Base-by-base conservation (phyloP, 2,797 vertebrate genomes). In the Acrocephalus scirpaceus region DNA sequence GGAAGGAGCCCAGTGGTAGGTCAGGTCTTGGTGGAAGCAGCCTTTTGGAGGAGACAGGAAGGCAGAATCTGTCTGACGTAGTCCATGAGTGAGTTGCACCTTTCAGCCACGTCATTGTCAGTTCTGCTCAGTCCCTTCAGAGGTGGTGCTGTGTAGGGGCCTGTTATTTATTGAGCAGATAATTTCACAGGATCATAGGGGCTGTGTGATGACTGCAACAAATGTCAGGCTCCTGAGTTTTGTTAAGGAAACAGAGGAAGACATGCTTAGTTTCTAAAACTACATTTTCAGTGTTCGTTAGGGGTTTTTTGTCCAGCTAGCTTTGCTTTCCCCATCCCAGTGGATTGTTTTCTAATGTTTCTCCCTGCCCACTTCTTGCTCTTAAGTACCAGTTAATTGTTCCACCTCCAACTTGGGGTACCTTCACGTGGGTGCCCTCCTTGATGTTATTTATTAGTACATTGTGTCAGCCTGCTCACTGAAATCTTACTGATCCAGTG, bases 251-350 rank as follows among this genome's bases (percentile, higher is more conserved):
- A 50, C 22, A 32, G 53, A 80, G 32, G 51, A 72, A 17, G 36
- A 62, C 16, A 4, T 69, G 21, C 18, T 85, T 4, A 0, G 12
- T 70, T 86, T 75, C n/a, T 67, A 48, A 60, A 86, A 73, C 30
- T 22, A 3, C 21, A 19, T 16, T 23, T 29, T 61, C 38, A 12
- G 30, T 11, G 9, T 74, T 92, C 13, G 25, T 62, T 38, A 40
- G 4, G 0, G 4, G 8, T 2, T 4, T 54, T 79, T 48, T 38
- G 32, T 67, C n/a, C 34, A 48, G 15, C 32, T 0, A 1, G 13
- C 66, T 86, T 69, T 65, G 21, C 26, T 82, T 93, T 91, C 3
- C 1, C 22, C 16, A 42, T 80, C n/a, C n/a, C 40, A 26, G 50
- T 40, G 40, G 40, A 74, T 47, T 32, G 65, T 70, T 56, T 30